phyloP scores from a whole-genome alignment of 1,140 invertebrate species.

The Drosophila bipectinata region DNA sequence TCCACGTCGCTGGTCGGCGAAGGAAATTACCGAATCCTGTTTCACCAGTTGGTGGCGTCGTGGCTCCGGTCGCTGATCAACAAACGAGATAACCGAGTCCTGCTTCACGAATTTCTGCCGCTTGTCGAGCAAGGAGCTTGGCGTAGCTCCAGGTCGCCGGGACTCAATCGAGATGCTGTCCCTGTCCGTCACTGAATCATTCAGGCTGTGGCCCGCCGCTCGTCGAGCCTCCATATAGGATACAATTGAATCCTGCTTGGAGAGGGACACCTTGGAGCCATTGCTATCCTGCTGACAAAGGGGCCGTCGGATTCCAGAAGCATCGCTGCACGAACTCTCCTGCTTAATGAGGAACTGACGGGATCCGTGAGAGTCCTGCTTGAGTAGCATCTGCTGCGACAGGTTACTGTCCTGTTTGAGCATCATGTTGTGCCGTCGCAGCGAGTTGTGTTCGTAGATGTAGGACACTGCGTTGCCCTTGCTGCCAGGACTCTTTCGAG shows the following conservation, averaged over 20 bases:
- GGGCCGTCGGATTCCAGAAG: slow-evolving; percentile 69
- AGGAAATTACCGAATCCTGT: slow-evolving; percentile 83
- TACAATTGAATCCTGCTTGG: slow-evolving; percentile 82
- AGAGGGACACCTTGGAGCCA: slow-evolving; percentile 75
- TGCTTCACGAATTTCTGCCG: slow-evolving; percentile 82
- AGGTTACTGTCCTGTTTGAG: slow-evolving; percentile 83
- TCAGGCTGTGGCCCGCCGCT: slow-evolving; percentile 32
- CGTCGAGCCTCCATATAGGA: slow-evolving; percentile 80
- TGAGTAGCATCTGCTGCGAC: slow-evolving; percentile 82
- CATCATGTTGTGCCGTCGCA: slow-evolving; percentile 78
- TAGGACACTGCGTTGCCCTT: slow-evolving; percentile 90
- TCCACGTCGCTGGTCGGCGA: slow-evolving; percentile 79
- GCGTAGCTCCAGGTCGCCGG: slow-evolving; percentile 46
- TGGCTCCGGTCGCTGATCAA: slow-evolving; percentile 79
- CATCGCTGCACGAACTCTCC: slow-evolving; percentile 80
- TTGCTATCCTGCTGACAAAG: slow-evolving; percentile 83
- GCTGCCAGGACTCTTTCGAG: slow-evolving; percentile 87
- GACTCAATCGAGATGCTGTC: slow-evolving; percentile 74
- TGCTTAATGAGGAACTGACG: slow-evolving; percentile 82
- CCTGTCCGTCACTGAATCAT: slow-evolving; percentile 61
- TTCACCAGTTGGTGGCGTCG: slow-evolving; percentile 80
- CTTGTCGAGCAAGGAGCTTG: slow-evolving; percentile 63
- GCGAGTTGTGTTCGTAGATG: slow-evolving; percentile 86
- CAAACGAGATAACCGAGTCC: slow-evolving; percentile 83
- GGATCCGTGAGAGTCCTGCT: slow-evolving; percentile 83